Evolutionary conservation across 2,888 invertebrate species (phyloP), one percentile per base, ranked within the genome.

Genomic region (Leptura quadrifasciata): DNA sequence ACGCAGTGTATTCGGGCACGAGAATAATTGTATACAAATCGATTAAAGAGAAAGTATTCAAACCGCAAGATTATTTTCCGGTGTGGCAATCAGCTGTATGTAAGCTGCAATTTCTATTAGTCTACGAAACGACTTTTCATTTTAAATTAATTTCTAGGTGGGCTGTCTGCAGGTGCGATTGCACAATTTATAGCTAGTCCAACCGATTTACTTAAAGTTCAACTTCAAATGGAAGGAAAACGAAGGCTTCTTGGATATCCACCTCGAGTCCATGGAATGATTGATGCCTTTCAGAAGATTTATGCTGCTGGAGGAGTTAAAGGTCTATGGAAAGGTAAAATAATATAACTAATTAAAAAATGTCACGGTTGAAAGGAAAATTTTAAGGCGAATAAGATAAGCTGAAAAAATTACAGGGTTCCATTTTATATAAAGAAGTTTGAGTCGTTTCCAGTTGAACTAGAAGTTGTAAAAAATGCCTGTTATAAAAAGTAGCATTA

Each of bases 191-290:
- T 97, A 80, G 94, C 95, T 61, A 97, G 96, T 79, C 98, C 98
- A 0, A 94, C 97, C 0, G 98, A 98, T 91, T 91, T 98, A 82
- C 94, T 98, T 83, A 98, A 98, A 90, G 97, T 98, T 18, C 97
- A 97, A 90, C 94, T 97, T 91, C 98, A 98, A 90, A 96, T 97
- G 93, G 98, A 98, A 88, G 98, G 98, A 0, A 92, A 94, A 76
- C 90, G 97, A 24, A 88, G 94, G 75, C 89, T 97, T 75, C 93
- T 96, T 90, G 97, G 97, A 47, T 92, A 95, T 79, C 92, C 95
- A 10, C 93, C 96, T 0, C 90, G 97, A 84, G 96, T 97, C 63
- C 90, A 92, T 79, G 93, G 94, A 85, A 93, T 95, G 57, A 90
- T 91, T 70, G 94, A 97, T 88, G 97, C 96, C 1, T 95, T 97